A percentile compares a stretch with the other conserved stretches of the same genome.
Evolutionary conservation across 2,888 invertebrate genomes (phyloP).

Genomic region (Brenthis hecate): DNA sequence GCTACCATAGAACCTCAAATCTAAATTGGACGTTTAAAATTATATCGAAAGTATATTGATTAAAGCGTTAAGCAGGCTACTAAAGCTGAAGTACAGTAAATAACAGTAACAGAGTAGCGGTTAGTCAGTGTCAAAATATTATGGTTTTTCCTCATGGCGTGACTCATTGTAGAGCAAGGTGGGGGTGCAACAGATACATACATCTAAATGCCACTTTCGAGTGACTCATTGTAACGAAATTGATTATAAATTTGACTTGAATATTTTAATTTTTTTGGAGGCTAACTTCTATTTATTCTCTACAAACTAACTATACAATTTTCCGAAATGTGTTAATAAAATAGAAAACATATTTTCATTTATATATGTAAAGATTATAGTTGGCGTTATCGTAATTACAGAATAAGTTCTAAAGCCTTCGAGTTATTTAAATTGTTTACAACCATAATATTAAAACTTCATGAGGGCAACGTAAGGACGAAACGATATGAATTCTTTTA

Average conservation of each 20-base stretch:
- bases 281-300: constrained; percentile 3
- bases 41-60: constrained; percentile 7
- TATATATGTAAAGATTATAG: too few relatives aligned
- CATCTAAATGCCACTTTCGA: constrained; percentile 22
- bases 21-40: constrained; percentile 4
- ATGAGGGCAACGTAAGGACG: too few relatives aligned
- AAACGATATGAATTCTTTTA: too few relatives aligned
- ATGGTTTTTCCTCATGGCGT: constrained; percentile 37
- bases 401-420: too few relatives aligned
- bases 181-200: constrained; percentile 29
- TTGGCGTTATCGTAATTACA: too few relatives aligned
- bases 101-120: constrained; percentile 35
- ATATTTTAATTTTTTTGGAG: neutral
- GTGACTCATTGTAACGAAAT: constrained; percentile 22
- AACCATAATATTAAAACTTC: too few relatives aligned
- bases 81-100: constrained; percentile 27
- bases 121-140: constrained; percentile 34
- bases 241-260: constrained; percentile 3
- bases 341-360: too few relatives aligned
- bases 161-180: constrained; percentile 30
- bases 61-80: neutral
- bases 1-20: constrained; percentile 2
- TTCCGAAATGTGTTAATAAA: too few relatives aligned
- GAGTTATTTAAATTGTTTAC: too few relatives aligned
- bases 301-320: neutral